Evolutionary conservation across 2,797 vertebrate genomes (phyloP).

Genomic region (Fringilla coelebs): DNA sequence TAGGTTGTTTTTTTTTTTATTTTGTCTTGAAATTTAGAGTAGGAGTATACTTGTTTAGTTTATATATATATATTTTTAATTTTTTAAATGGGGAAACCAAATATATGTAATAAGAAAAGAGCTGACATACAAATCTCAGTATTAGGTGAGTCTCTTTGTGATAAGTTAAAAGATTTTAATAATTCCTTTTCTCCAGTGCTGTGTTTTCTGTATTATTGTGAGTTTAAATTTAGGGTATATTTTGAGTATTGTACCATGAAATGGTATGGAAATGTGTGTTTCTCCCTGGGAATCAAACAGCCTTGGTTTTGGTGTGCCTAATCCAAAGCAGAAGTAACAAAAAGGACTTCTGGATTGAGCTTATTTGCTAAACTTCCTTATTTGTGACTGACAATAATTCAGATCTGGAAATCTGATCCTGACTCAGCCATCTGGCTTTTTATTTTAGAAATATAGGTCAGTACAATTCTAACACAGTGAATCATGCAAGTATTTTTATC

Average conservation of each 20-base stretch:
- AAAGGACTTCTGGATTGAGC: background rate
- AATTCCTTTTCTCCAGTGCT: background rate
- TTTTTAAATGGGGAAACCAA: background rate
- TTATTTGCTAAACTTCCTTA: background rate
- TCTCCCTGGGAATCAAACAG: background rate
- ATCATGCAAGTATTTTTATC: background rate
- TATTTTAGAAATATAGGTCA: background rate
- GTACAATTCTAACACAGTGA: background rate
- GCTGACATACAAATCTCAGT: background rate
- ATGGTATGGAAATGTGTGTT: background rate
- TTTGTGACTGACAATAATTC: background rate
- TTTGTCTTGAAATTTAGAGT: background rate
- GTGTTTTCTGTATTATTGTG: background rate
- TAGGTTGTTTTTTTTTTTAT: rapidly evolving
- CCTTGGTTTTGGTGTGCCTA: background rate
- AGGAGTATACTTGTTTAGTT: background rate
- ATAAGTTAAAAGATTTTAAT: background rate
- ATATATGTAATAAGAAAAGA: background rate
- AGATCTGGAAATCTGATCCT: background rate
- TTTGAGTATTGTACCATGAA: background rate
- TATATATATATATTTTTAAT: background rate
- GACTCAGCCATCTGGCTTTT: background rate
- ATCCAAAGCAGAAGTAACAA: background rate
- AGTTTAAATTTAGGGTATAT: background rate
- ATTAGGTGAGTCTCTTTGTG: background rate